Base-by-base conservation (phyloP, 2,113 vertebrate genomes). In the Hepsetus odoe region DNA sequence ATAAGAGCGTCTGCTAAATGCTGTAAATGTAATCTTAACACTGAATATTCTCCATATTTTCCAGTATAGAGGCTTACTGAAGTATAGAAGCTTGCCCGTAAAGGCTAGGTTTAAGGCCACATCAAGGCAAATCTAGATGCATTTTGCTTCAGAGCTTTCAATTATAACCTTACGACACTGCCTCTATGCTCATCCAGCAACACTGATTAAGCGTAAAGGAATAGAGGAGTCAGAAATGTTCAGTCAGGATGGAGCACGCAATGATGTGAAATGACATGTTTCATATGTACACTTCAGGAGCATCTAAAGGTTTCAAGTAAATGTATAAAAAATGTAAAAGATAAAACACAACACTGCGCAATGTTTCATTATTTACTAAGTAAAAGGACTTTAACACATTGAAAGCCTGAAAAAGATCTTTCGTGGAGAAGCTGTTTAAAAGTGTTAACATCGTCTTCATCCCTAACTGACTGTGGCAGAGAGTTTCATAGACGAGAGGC, bases 381-480 rank as follows among this genome's bases (percentile, higher is more conserved):
- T 14, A 30, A 30, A 30, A 30, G 7, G 16, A 13, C 5, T 61
- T 32, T 33, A 18, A 35, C 14, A 64, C 18, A 35, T 8, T 33
- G 35, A 35, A 33, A 18, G 59, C 32, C 28, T 61, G 58, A 61
- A 59, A 59, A 3, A 16, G 40, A 10, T 24, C 30, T 18, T 8
- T 62, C 14, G 18, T n/a, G n/a, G n/a, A 35, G 59, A 64, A 64
- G 59, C 51, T 55, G n/a, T 20, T 55, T 55, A 22, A 55, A 55
- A 55, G n/a, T 10, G 51, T 24, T 22, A 24, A 18, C 18, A 5
- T 49, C 20, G 20, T 12, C 18, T 20, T 1, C 18, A 20, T 14
- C 18, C 46, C 18, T 49, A 49, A 49, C 46, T 24, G n/a, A 55
- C 8, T 22, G 6, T 24, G 51, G 51, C 51, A 55, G 51, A 22